Conservation (phyloP, 2,113 vertebrate genomes). For the Pluvianellus socialis region DNA sequence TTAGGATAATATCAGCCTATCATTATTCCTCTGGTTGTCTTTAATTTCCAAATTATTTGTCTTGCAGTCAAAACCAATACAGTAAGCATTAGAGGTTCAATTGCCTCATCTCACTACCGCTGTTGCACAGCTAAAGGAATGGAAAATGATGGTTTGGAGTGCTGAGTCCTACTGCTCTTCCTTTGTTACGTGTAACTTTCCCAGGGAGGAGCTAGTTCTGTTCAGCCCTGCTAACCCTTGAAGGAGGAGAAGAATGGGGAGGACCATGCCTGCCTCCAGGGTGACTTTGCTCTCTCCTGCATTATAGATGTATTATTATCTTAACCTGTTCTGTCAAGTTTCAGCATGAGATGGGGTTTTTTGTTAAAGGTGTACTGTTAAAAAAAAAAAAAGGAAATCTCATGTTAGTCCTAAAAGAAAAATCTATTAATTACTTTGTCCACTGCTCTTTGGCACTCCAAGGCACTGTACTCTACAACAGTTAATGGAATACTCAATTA, state of each 20-base stretch:
- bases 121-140: neutral
- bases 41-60: neutral
- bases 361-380: neutral
- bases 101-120: neutral
- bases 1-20: accelerated
- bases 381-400: neutral
- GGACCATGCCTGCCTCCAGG: neutral
- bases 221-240: neutral
- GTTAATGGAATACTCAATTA: neutral
- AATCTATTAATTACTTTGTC: neutral
- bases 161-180: neutral
- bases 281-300: neutral
- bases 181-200: accelerated
- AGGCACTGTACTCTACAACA: neutral
- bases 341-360: neutral
- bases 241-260: neutral
- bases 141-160: neutral
- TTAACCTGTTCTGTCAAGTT: neutral
- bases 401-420: neutral
- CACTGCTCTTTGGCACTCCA: neutral
- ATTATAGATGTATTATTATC: neutral
- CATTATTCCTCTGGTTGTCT: accelerated
- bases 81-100: too few species aligned
- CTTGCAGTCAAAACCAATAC: neutral
- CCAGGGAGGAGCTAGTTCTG: neutral